Percentiles rank a stretch among this genome's conserved stretches.
Conservation (phyloP, 1,140 invertebrate genomes). For the Megalopta genalis region DNA sequence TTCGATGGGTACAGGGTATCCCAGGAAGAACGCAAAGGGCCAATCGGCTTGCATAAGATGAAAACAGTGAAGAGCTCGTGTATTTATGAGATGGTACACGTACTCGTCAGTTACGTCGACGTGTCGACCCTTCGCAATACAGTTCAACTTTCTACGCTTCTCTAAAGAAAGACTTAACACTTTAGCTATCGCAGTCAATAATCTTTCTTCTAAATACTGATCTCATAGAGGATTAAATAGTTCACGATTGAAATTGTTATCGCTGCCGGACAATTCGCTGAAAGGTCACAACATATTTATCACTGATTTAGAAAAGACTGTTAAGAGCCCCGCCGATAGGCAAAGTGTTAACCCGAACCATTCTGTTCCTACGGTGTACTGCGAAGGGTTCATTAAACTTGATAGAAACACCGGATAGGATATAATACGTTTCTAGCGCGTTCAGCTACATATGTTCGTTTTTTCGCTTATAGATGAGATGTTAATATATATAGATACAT, state of each 20-base stretch:
- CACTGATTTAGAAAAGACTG: too few species aligned
- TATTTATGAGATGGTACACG: conserved; percentile 7
- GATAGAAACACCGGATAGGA: conserved; percentile 27
- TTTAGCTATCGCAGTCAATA: too few species aligned
- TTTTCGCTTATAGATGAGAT: conserved; percentile 32
- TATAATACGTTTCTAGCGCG: conserved; percentile 21
- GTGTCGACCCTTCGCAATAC: conserved; percentile 3
- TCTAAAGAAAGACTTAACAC: background rate
- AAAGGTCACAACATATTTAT: too few species aligned
- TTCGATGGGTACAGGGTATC: conserved; percentile 42
- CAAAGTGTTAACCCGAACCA: background rate
- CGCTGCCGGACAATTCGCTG: too few species aligned
- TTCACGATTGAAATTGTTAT: too few species aligned
- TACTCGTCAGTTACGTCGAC: background rate
- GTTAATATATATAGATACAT: conserved; percentile 35
- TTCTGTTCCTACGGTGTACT: background rate
- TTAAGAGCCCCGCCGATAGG: too few species aligned
- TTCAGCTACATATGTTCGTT: conserved; percentile 24
- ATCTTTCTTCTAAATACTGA: too few species aligned
- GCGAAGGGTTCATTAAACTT: conserved; percentile 2
- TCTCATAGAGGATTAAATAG: too few species aligned
- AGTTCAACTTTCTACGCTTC: background rate
- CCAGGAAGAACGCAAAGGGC: conserved; percentile 29
- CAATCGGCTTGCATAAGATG: background rate
- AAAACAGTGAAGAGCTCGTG: background rate